These are phyloP conservation scores for Cydia amplana DNA, from an alignment of 1,140 invertebrate species.

Conservation along the genomic window DNA sequence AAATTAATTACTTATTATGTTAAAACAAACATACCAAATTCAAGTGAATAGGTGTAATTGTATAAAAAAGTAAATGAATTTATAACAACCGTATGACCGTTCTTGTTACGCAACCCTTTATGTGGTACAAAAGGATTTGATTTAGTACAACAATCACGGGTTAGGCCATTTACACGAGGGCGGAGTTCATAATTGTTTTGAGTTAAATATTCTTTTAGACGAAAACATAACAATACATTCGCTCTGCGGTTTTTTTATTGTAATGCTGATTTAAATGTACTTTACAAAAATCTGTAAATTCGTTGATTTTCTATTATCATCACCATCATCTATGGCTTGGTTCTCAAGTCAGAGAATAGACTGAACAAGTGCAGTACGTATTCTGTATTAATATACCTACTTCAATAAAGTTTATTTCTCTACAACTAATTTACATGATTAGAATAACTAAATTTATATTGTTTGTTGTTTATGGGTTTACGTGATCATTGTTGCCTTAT, in stretches of 20 bases:
- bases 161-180: conserved; percentile 18
- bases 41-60: not conserved
- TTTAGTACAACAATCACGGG: conserved; percentile 23
- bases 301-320: too few relatives aligned
- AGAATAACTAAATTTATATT: too few relatives aligned
- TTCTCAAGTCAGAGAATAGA: too few relatives aligned
- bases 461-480: too few relatives aligned
- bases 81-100: conserved; percentile 8
- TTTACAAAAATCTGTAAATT: too few relatives aligned
- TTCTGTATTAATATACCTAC: too few relatives aligned
- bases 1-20: too few relatives aligned
- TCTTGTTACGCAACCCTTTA: conserved; percentile 11
- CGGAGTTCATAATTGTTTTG: conserved; percentile 22
- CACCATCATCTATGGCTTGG: too few relatives aligned
- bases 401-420: too few relatives aligned
- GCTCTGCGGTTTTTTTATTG: conserved; percentile 11
- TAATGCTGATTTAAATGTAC: not conserved
- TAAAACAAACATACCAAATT: not conserved
- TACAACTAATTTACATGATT: too few relatives aligned
- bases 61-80: not conserved
- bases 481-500: too few relatives aligned
- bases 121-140: conserved; percentile 16
- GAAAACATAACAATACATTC: conserved; percentile 1
- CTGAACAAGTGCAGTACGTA: too few relatives aligned
- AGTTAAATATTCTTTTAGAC: conserved; percentile 8